These are phyloP conservation scores for Mustelus asterias DNA, from an alignment of 2,113 vertebrate genomes.

Conservation along the genomic window DNA sequence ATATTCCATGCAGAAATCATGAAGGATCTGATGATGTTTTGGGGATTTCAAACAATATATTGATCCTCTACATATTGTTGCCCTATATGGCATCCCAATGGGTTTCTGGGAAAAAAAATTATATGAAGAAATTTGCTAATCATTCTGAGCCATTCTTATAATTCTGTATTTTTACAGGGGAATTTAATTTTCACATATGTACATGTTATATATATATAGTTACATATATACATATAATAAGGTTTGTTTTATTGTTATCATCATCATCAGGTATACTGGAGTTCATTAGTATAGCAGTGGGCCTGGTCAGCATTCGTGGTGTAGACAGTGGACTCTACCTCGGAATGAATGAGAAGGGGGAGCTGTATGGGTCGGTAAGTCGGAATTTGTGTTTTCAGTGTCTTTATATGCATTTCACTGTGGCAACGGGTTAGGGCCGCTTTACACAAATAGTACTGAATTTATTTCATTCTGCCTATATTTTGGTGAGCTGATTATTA, in stretches of 20 bases:
- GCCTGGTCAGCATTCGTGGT: slow-evolving; percentile 96
- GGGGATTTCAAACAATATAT: not conserved
- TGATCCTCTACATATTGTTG: not conserved
- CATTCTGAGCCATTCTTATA: not conserved
- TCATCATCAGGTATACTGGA: slow-evolving; percentile 80
- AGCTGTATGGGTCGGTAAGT: slow-evolving; percentile 94
- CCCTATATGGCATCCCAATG: not conserved
- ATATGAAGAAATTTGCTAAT: not conserved
- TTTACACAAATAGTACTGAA: not conserved
- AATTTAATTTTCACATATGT: not conserved
- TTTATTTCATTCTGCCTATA: not conserved
- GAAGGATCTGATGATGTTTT: not conserved
- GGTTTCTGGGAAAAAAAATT: not conserved
- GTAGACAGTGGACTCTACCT: slow-evolving; percentile 96
- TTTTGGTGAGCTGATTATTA: not conserved
- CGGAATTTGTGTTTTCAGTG: slow-evolving; percentile 27
- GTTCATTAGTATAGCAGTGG: slow-evolving; percentile 98
- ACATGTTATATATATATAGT: not conserved
- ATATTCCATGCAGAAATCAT: not conserved
- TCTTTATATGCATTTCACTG: not conserved
- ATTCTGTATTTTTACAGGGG: not conserved
- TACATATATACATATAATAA: not conserved
- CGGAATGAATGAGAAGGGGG: slow-evolving; percentile 90
- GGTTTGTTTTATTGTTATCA: not conserved
- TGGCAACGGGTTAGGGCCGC: not conserved